Conservation (phyloP, 2,113 vertebrate genomes). For the Tragelaphus buxtoni region DNA sequence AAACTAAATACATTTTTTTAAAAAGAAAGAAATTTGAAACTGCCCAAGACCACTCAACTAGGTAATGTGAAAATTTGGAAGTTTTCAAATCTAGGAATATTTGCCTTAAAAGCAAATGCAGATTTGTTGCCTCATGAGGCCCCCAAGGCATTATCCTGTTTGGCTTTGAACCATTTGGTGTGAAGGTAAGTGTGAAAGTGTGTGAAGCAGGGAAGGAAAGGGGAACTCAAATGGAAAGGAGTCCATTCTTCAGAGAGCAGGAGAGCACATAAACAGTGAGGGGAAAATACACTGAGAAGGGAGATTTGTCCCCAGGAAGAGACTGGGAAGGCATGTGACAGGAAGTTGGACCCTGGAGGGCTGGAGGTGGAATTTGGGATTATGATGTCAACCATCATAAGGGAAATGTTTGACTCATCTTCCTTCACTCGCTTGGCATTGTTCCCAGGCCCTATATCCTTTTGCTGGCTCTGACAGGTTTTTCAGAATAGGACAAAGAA, state of each 20-base stretch:
- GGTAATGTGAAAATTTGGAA: background rate
- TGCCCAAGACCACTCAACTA: background rate
- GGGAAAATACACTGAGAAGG: background rate
- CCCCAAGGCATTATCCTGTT: background rate
- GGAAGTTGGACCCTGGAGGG: background rate
- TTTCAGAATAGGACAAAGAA: constrained; percentile 26
- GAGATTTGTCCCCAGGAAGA: background rate
- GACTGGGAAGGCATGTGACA: background rate
- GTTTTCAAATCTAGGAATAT: background rate
- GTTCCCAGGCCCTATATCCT: constrained; percentile 4
- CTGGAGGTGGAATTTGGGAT: background rate
- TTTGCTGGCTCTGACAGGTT: constrained; percentile 24
- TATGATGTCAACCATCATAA: constrained; percentile 22
- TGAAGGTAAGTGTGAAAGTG: background rate
- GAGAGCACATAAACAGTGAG: background rate
- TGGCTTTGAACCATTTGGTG: background rate
- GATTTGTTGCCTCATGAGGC: background rate
- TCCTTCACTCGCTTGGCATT: background rate
- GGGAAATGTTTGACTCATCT: constrained; percentile 35
- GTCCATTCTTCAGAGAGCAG: background rate
- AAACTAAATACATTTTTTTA: background rate
- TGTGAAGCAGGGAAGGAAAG: background rate
- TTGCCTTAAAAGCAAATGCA: background rate
- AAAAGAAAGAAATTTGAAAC: background rate
- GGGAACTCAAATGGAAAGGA: background rate